These are phyloP conservation scores for Geodia barretti DNA, from an alignment of 37 sponge, comb jelly and placozoan species.

Conservation along the genomic window DNA sequence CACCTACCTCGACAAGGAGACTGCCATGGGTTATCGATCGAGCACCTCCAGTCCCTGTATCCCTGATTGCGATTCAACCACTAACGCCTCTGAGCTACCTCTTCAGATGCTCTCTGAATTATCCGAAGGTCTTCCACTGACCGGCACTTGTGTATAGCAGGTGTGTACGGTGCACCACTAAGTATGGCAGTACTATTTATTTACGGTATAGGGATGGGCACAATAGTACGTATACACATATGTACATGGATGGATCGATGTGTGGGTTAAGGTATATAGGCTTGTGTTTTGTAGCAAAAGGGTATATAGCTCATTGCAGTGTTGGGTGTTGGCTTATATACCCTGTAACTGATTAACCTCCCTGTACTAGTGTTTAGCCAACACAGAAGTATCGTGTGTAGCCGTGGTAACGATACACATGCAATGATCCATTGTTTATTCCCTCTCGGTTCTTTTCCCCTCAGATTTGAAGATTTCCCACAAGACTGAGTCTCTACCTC, in stretches of 20 bases:
- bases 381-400: background rate
- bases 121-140: conserved; percentile 46
- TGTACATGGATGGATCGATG: background rate
- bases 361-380: background rate
- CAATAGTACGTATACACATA: background rate
- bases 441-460: too few species aligned
- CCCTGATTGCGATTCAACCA: conserved; percentile 55
- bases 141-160: conserved; percentile 15
- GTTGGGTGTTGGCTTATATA: background rate
- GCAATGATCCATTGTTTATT: background rate
- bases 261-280: background rate
- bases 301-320: too few species aligned
- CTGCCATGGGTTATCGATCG: conserved; percentile 38
- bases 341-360: background rate
- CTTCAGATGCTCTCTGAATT: conserved; percentile 47
- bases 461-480: too few species aligned
- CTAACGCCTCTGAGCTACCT: conserved; percentile 28
- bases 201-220: too few species aligned
- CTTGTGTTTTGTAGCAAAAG: too few species aligned
- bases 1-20: conserved; percentile 48
- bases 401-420: background rate
- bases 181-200: too few species aligned
- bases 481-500: too few species aligned
- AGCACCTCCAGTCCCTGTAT: conserved; percentile 31
- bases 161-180: too few species aligned